These are phyloP conservation scores for Rhagonycha lutea DNA, from an alignment of 2,888 invertebrate species.

Conservation along the genomic window DNA sequence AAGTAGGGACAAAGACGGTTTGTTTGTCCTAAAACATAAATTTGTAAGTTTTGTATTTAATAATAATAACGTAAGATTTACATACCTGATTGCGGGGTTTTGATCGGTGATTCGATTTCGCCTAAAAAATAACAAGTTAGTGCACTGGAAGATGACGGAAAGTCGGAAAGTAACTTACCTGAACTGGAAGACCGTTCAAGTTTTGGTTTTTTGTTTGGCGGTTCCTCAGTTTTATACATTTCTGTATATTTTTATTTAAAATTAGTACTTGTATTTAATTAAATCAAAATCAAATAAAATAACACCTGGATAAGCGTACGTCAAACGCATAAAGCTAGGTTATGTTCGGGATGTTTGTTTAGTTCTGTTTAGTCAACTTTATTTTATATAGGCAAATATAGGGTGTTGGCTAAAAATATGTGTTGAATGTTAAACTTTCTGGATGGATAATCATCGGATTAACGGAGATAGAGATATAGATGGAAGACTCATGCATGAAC, in stretches of 20 bases:
- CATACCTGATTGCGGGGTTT: neutral
- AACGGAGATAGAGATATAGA: too few species aligned
- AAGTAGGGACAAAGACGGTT: slow-evolving; percentile 85
- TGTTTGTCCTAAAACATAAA: slow-evolving; percentile 1
- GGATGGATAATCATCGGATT: too few species aligned
- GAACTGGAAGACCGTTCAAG: neutral
- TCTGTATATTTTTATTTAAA: neutral
- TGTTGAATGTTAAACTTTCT: too few species aligned
- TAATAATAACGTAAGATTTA: neutral
- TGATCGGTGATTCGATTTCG: neutral
- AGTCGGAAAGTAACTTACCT: neutral
- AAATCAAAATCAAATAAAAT: neutral
- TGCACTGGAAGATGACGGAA: neutral
- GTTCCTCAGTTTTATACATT: neutral
- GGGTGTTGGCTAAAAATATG: too few species aligned
- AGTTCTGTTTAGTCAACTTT: too few species aligned
- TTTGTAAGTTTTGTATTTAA: neutral
- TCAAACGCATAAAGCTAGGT: neutral
- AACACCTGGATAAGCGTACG: neutral
- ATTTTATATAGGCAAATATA: too few species aligned
- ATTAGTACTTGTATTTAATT: neutral
- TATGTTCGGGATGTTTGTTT: neutral
- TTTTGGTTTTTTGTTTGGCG: neutral
- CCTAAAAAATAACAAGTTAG: neutral
- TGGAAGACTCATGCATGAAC: too few species aligned